These are phyloP conservation scores for Abrostola triplasia DNA, from an alignment of 2,888 invertebrate genomes.

Conservation along the genomic window DNA sequence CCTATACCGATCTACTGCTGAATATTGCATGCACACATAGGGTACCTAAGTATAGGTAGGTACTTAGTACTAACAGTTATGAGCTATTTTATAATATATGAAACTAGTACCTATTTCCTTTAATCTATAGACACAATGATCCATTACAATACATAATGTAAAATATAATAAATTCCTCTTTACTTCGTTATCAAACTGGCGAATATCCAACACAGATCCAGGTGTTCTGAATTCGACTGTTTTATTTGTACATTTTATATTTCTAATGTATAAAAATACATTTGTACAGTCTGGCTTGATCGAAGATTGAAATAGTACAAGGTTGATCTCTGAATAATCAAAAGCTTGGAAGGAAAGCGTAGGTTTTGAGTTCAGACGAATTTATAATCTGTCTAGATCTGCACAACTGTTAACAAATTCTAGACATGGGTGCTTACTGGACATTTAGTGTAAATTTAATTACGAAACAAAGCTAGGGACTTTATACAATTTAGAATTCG, in stretches of 20 bases:
- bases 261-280: constrained; percentile 67
- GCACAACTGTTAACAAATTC: constrained; percentile 36
- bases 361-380: constrained; percentile 62
- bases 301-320: constrained; percentile 77
- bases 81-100: too few relatives aligned
- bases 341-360: constrained; percentile 67
- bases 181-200: constrained; percentile 71
- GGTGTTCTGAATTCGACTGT: constrained; percentile 72
- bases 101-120: background rate
- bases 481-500: too few relatives aligned
- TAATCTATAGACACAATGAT: background rate
- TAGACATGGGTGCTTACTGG: background rate
- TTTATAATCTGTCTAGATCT: constrained; percentile 48
- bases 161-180: constrained; percentile 32
- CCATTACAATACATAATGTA: constrained; percentile 3
- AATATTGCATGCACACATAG: too few relatives aligned
- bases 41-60: too few relatives aligned
- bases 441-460: too few relatives aligned
- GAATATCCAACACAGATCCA: constrained; percentile 71
- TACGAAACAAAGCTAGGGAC: too few relatives aligned
- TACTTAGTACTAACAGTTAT: too few relatives aligned
- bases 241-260: constrained; percentile 73
- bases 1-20: too few relatives aligned
- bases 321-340: constrained; percentile 80
- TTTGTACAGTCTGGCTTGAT: constrained; percentile 71